Conservation (phyloP, 2,797 vertebrate species). For the Cossypha heuglini region DNA sequence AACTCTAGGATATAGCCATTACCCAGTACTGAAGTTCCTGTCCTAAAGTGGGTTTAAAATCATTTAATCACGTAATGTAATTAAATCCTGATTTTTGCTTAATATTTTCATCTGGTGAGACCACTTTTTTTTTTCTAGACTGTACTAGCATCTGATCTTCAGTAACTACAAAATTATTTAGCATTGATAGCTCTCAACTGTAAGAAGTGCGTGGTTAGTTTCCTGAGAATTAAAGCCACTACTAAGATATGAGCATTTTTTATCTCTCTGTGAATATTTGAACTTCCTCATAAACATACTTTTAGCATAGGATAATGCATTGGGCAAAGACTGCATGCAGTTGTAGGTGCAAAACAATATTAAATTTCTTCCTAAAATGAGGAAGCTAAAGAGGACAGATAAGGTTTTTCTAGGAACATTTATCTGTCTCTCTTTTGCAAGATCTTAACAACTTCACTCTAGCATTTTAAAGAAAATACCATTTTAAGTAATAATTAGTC, state of each 20-base stretch:
- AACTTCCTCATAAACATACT: neutral
- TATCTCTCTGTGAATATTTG: neutral
- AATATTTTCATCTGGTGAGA: conserved; percentile 12
- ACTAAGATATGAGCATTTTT: neutral
- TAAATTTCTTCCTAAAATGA: neutral
- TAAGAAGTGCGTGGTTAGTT: neutral
- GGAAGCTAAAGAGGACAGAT: neutral
- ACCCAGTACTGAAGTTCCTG: conserved; percentile 25
- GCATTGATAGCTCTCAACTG: neutral
- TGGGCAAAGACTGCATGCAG: neutral
- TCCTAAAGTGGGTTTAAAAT: conserved; percentile 13
- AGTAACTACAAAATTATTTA: neutral
- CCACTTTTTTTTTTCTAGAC: neutral
- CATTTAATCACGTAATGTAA: conserved; percentile 33
- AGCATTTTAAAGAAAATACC: neutral
- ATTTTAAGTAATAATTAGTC: neutral
- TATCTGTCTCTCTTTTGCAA: neutral
- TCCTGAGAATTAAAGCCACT: neutral
- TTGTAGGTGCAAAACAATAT: neutral
- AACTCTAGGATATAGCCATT: conserved; percentile 14
- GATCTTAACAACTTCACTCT: neutral
- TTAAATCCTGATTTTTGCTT: conserved; percentile 29
- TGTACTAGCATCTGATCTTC: neutral
- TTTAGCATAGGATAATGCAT: neutral
- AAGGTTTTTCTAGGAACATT: neutral